These are phyloP conservation scores for Strigops habroptila DNA, from an alignment of 2,113 vertebrate genomes.

Conservation along the genomic window DNA sequence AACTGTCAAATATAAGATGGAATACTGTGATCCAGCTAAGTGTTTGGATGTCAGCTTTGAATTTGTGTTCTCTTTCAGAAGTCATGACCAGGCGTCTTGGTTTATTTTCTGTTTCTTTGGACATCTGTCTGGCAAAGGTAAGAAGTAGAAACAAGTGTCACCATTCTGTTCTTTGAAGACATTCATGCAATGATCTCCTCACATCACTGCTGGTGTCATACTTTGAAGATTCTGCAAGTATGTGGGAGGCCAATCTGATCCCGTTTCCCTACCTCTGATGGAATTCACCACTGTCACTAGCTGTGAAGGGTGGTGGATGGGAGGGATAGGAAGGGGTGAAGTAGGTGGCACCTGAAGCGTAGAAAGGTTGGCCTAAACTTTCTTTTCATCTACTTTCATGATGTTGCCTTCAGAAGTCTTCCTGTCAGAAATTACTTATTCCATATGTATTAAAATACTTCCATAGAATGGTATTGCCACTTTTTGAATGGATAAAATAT, in stretches of 20 bases:
- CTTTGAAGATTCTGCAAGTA: neutral
- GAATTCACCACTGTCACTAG: neutral
- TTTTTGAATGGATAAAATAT: neutral
- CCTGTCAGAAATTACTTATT: neutral
- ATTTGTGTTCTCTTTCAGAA: neutral
- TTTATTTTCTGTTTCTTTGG: neutral
- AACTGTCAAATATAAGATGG: neutral
- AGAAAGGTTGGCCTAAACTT: neutral
- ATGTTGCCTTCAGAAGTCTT: neutral
- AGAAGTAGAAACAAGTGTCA: neutral
- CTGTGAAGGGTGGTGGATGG: neutral
- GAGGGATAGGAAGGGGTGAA: neutral
- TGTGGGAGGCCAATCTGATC: neutral
- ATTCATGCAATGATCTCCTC: neutral
- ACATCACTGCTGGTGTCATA: neutral
- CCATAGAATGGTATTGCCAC: neutral
- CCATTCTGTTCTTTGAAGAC: neutral
- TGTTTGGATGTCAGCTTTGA: neutral
- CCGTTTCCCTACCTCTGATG: rapidly evolving
- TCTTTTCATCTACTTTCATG: neutral
- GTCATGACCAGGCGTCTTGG: neutral
- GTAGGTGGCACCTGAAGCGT: neutral
- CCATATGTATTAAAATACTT: neutral
- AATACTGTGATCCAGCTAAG: neutral
- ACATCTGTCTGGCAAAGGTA: neutral